Conservation (phyloP, 35 echinoderm and acorn worm genomes). For the Hemicentrotus pulcherrimus region DNA sequence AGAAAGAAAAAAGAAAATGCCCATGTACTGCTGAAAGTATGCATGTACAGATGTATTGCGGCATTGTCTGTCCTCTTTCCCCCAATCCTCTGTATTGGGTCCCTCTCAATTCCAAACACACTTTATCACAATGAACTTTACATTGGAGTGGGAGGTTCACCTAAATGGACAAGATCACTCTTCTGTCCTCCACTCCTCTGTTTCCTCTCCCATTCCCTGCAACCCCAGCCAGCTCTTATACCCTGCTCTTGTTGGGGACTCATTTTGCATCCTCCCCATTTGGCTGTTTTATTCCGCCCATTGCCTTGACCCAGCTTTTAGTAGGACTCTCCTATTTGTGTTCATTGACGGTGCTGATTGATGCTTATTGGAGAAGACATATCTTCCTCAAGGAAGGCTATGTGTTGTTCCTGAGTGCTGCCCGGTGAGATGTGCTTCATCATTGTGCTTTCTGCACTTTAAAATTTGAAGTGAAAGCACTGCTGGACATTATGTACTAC, state of each 20-base stretch:
- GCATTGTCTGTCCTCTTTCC: neutral
- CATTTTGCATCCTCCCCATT: constrained; percentile 29
- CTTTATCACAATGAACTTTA: constrained; percentile 8
- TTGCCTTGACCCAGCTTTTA: constrained; percentile 43
- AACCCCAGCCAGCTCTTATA: neutral
- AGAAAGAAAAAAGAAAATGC: neutral
- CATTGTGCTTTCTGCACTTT: neutral
- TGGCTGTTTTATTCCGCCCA: neutral
- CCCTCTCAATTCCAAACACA: neutral
- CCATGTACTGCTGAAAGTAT: neutral
- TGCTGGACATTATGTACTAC: neutral
- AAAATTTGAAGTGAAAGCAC: neutral
- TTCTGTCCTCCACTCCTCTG: neutral
- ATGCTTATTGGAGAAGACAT: neutral
- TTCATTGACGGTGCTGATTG: constrained; percentile 12
- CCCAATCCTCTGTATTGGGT: neutral
- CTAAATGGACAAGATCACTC: constrained; percentile 10
- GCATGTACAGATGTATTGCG: too few relatives aligned
- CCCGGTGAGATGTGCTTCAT: neutral
- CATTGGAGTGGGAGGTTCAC: neutral
- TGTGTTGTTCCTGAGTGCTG: constrained; percentile 18
- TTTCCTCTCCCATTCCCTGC: constrained; percentile 8
- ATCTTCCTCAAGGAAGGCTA: constrained; percentile 5
- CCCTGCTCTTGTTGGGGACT: neutral
- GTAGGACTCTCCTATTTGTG: constrained; percentile 32